These are phyloP conservation scores for Alosa alosa DNA, from an alignment of 2,113 vertebrate genomes.

Conservation along the genomic window DNA sequence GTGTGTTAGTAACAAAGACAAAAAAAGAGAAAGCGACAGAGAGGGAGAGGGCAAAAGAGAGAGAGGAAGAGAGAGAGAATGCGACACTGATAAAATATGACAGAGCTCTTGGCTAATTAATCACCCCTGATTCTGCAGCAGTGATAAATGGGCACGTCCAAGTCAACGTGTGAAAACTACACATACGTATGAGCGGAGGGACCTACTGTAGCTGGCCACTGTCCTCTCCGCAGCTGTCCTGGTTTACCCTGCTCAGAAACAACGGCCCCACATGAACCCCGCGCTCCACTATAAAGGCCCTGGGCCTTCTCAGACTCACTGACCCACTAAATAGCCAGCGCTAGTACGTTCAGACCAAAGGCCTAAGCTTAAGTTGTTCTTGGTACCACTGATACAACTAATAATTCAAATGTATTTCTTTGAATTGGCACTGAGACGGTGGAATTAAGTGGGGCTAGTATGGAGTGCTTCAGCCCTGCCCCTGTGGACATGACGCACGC, in stretches of 20 bases:
- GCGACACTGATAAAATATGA: conserved; percentile 5
- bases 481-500: not conserved
- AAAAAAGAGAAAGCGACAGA: not conserved
- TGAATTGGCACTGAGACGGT: not conserved
- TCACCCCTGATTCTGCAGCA: not conserved
- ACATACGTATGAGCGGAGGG: not conserved
- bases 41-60: not conserved
- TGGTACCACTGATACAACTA: conserved; percentile 4
- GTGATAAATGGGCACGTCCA: conserved; percentile 1
- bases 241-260: conserved; percentile 15
- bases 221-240: not conserved
- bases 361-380: conserved; percentile 19
- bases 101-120: conserved; percentile 14
- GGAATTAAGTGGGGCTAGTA: not conserved
- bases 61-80: not conserved
- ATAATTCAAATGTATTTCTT: not conserved
- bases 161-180: conserved; percentile 9
- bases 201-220: not conserved
- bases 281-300: conserved; percentile 1
- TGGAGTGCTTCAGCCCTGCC: not conserved
- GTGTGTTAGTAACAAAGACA: not conserved
- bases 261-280: not conserved
- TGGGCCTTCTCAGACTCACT: conserved; percentile 17
- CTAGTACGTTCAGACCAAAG: not conserved
- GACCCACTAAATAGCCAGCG: conserved; percentile 3